Evolutionary conservation across 2,113 vertebrate species (phyloP).

Genomic region (Jaculus jaculus): DNA sequence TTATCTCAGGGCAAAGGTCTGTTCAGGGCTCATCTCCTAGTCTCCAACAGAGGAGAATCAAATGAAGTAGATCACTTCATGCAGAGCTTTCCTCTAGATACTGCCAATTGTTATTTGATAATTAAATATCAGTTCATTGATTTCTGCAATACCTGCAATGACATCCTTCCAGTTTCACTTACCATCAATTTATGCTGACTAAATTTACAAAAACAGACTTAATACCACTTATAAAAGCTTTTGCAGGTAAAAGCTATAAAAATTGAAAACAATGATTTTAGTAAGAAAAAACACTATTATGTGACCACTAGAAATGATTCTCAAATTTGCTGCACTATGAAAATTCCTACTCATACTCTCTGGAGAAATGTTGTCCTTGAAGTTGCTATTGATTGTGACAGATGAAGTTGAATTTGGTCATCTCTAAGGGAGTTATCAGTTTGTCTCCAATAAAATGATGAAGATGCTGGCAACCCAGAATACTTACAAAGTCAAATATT

Average conservation of each 20-base stretch:
- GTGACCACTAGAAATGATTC: not conserved
- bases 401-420: slow-evolving; percentile 7
- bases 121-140: not conserved
- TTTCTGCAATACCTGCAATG: not conserved
- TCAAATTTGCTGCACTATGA: slow-evolving; percentile 42
- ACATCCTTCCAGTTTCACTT: not conserved
- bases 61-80: not conserved
- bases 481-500: not conserved
- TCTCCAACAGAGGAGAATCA: not conserved
- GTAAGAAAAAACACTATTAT: not conserved
- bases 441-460: not conserved
- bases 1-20: too few relatives aligned
- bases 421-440: slow-evolving; percentile 45
- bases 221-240: not conserved
- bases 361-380: slow-evolving; percentile 31
- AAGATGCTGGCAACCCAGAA: slow-evolving; percentile 44
- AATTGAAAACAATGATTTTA: slow-evolving; percentile 29
- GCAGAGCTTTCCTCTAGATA: not conserved
- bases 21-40: too few relatives aligned
- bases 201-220: not conserved
- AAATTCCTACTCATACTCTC: slow-evolving; percentile 30
- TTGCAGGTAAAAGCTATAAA: not conserved
- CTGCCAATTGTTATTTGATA: not conserved
- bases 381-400: slow-evolving; percentile 46
- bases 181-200: not conserved